Evolutionary conservation across 1,140 invertebrate genomes (phyloP).

Genomic region (Drosophila pruinosa): DNA sequence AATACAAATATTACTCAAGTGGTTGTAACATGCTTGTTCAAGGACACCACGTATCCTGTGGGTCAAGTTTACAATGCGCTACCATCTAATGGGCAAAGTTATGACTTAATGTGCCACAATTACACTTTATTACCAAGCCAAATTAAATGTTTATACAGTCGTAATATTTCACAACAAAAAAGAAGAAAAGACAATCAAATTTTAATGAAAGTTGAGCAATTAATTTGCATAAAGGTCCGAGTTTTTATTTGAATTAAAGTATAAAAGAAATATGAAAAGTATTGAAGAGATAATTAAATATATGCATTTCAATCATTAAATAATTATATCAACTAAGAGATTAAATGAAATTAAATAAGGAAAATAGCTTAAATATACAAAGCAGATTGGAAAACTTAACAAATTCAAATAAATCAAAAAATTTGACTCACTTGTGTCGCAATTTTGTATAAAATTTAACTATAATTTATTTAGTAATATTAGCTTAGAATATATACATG

Average conservation of each 20-base stretch:
- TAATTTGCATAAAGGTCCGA: neutral
- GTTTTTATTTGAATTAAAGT: too few relatives aligned
- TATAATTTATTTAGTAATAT: constrained; percentile 2
- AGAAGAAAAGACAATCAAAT: constrained; percentile 1
- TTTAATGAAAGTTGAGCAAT: neutral
- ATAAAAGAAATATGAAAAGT: too few relatives aligned
- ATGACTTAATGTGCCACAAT: constrained; percentile 26
- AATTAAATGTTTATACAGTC: neutral
- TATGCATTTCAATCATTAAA: too few relatives aligned
- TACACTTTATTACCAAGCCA: constrained; percentile 16
- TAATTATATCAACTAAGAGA: too few relatives aligned
- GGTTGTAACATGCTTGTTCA: constrained; percentile 3
- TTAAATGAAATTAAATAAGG: too few relatives aligned
- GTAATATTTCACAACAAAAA: neutral
- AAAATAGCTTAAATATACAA: too few relatives aligned
- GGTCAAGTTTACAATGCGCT: constrained; percentile 36
- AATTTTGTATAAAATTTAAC: neutral
- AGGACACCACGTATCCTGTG: constrained; percentile 33
- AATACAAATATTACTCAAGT: constrained; percentile 28
- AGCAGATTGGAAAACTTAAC: too few relatives aligned
- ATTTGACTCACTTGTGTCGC: too few relatives aligned
- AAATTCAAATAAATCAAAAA: too few relatives aligned
- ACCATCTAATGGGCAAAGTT: neutral
- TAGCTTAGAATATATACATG: constrained; percentile 5
- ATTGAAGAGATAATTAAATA: too few relatives aligned